Evolutionary conservation across 2,797 vertebrate species (phyloP).

Genomic region (Microtus californicus): DNA sequence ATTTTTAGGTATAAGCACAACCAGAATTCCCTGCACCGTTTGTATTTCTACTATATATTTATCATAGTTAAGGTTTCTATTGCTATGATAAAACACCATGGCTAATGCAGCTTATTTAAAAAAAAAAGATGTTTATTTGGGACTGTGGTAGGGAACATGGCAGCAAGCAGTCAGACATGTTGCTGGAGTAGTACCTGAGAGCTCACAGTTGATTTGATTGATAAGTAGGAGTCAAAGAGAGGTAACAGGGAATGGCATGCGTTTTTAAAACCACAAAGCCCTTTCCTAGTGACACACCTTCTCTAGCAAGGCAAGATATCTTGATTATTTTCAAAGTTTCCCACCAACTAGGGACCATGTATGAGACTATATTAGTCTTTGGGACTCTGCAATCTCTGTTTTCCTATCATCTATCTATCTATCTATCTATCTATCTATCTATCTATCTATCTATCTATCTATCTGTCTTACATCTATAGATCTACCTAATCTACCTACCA

Average conservation of each 20-base stretch:
- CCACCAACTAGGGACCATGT: too few species aligned
- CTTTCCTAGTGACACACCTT: background rate
- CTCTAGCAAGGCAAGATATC: background rate
- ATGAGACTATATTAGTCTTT: background rate
- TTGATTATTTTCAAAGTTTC: background rate
- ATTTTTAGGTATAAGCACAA: background rate
- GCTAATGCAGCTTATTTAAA: background rate
- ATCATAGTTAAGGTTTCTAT: background rate
- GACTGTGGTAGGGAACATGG: background rate
- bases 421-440: too few species aligned
- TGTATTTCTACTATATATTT: background rate
- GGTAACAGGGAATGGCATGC: background rate
- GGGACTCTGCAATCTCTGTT: background rate
- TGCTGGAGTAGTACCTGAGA: background rate
- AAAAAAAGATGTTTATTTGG: background rate
- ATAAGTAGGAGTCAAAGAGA: background rate
- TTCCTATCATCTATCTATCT: too few species aligned
- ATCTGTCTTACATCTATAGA: background rate
- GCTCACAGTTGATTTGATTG: background rate
- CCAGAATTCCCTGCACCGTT: background rate
- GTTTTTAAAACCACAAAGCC: background rate
- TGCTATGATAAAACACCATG: background rate
- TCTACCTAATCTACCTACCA: background rate
- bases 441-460: background rate
- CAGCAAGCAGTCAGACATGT: background rate